phyloP scores from a whole-genome alignment of 2,888 invertebrate genomes.

The Hirtodrosophila alboralis region DNA sequence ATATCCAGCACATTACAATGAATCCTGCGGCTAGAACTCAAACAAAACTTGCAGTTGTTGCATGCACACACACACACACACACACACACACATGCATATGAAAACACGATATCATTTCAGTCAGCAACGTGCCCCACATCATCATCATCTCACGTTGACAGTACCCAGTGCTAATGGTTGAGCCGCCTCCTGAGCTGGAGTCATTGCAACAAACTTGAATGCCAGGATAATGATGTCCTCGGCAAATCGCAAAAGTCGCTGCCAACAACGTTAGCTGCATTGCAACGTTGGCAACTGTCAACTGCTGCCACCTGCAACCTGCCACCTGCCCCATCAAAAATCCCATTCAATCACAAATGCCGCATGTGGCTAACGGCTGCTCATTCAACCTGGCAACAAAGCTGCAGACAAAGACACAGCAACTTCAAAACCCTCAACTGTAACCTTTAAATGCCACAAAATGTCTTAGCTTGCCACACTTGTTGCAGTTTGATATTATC shows the following conservation, averaged over 20 bases:
- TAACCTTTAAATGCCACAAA: not conserved
- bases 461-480: slow-evolving; percentile 4
- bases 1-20: slow-evolving; percentile 75
- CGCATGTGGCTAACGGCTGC: slow-evolving; percentile 20
- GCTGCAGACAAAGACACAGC: slow-evolving; percentile 4
- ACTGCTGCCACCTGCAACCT: not conserved
- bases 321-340: not conserved
- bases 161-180: slow-evolving; percentile 8
- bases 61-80: slow-evolving; percentile 32
- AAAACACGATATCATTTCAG: slow-evolving; percentile 65
- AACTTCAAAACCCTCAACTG: not conserved
- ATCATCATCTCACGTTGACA: slow-evolving; percentile 21
- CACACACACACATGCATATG: slow-evolving; percentile 39
- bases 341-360: slow-evolving; percentile 22
- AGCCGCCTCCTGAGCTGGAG: slow-evolving; percentile 19
- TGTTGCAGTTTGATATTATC: slow-evolving; percentile 3
- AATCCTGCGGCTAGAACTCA: slow-evolving; percentile 73
- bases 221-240: slow-evolving; percentile 61
- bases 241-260: slow-evolving; percentile 37
- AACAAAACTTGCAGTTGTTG: slow-evolving; percentile 70
- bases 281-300: slow-evolving; percentile 16
- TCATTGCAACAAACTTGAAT: slow-evolving; percentile 43
- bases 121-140: slow-evolving; percentile 20
- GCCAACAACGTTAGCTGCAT: slow-evolving; percentile 24
- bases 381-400: slow-evolving; percentile 28